These are phyloP conservation scores for Gobio occitaniae DNA, from an alignment of 2,797 vertebrate species.

Conservation along the genomic window DNA sequence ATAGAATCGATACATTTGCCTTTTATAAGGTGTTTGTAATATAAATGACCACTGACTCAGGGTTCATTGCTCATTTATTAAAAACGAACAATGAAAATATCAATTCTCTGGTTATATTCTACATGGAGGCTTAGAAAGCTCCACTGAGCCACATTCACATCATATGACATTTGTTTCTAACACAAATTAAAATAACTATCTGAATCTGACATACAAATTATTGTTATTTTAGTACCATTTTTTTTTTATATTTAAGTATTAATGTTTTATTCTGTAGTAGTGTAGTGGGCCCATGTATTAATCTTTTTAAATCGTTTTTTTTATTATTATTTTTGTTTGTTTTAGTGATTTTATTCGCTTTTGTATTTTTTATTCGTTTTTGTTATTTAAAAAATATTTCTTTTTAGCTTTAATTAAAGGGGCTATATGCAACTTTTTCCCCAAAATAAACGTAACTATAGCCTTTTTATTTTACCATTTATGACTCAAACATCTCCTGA, in stretches of 20 bases:
- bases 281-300: background rate
- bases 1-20: background rate
- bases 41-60: background rate
- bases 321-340: background rate
- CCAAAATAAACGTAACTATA: too few species aligned
- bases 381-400: background rate
- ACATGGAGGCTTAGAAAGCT: background rate
- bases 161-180: too few species aligned
- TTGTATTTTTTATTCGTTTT: background rate
- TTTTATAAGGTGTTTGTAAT: background rate
- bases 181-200: background rate
- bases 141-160: too few species aligned
- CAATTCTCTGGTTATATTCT: background rate
- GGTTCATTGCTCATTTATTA: background rate
- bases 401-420: background rate
- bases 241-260: background rate
- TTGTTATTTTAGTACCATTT: background rate
- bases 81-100: background rate
- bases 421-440: too few species aligned
- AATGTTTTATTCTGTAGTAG: background rate
- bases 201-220: background rate
- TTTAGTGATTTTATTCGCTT: background rate
- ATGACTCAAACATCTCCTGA: too few species aligned
- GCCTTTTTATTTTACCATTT: too few species aligned
- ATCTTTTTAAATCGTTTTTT: background rate